phyloP scores from a whole-genome alignment of 1,140 invertebrate species.

The Lasioglossum albipes region DNA sequence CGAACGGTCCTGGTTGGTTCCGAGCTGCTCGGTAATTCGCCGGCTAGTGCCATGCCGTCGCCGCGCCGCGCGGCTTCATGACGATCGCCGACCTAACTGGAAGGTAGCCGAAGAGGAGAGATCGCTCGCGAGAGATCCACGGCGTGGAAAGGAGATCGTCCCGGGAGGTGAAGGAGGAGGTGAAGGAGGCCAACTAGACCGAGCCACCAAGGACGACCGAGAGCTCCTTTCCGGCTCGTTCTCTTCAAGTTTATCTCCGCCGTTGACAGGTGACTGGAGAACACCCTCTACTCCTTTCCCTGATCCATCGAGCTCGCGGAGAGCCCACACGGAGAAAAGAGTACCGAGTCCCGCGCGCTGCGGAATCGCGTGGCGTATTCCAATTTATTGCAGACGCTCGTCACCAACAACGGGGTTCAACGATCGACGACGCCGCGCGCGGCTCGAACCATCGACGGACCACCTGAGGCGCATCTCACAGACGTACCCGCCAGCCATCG shows the following conservation, averaged over 20 bases:
- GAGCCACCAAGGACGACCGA: slow-evolving; percentile 49
- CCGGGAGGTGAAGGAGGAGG: too few species aligned
- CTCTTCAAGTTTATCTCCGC: slow-evolving; percentile 45
- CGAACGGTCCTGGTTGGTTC: slow-evolving; percentile 16
- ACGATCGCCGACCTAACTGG: slow-evolving; percentile 19
- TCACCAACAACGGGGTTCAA: slow-evolving; percentile 34
- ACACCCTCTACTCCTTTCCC: slow-evolving; percentile 58
- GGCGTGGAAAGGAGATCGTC: slow-evolving; percentile 29
- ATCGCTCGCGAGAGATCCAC: slow-evolving; percentile 44
- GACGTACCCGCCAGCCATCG: slow-evolving; percentile 21
- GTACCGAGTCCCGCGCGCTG: neutral
- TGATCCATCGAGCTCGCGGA: slow-evolving; percentile 8
- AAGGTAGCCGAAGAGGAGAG: slow-evolving; percentile 29
- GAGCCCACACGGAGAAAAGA: neutral
- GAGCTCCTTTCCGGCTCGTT: slow-evolving; percentile 11
- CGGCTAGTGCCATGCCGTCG: neutral
- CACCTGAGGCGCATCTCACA: slow-evolving; percentile 62
- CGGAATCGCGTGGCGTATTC: slow-evolving; percentile 64
- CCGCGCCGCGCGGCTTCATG: neutral
- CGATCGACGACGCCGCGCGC: slow-evolving; percentile 33
- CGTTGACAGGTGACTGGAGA: slow-evolving; percentile 59
- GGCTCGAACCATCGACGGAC: slow-evolving; percentile 51
- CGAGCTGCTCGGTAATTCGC: slow-evolving; percentile 37
- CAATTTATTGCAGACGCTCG: slow-evolving; percentile 71
- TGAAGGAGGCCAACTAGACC: slow-evolving; percentile 39